Percentiles rank a stretch among this genome's conserved stretches.
These are phyloP conservation scores for Phengaris arion DNA, from an alignment of 2,888 invertebrate species.

Conservation along the genomic window DNA sequence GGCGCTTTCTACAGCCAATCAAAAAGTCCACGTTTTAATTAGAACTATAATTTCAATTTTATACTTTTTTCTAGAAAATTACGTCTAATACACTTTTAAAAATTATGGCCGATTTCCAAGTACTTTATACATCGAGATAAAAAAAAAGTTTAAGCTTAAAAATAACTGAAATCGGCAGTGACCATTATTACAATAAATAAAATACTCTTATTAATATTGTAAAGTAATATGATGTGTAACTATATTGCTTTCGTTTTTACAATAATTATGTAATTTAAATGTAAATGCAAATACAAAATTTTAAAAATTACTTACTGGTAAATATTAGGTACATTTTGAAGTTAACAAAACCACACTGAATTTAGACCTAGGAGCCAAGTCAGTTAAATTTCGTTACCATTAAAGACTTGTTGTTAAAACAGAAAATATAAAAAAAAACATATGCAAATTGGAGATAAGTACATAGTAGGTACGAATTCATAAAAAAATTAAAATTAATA, in stretches of 20 bases:
- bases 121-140: conserved; percentile 28
- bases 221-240: conserved; percentile 57
- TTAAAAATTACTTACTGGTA: conserved; percentile 10
- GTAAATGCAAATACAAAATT: conserved; percentile 11
- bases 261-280: background rate
- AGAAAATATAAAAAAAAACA: too few species aligned
- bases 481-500: too few species aligned
- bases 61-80: conserved; percentile 54
- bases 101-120: conserved; percentile 51
- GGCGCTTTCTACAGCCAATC: conserved; percentile 61
- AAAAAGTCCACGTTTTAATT: conserved; percentile 47
- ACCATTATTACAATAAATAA: conserved; percentile 32
- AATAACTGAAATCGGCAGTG: conserved; percentile 31
- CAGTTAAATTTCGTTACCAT: too few species aligned
- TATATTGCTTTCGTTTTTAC: conserved; percentile 65
- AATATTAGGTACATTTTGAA: background rate
- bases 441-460: too few species aligned
- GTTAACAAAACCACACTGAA: background rate
- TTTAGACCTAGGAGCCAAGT: background rate
- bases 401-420: too few species aligned
- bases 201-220: conserved; percentile 37
- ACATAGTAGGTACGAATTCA: too few species aligned
- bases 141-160: conserved; percentile 28
- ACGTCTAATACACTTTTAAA: conserved; percentile 51
- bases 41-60: conserved; percentile 41